Evolutionary conservation across 2,888 invertebrate genomes (phyloP), one percentile per base, ranked within the genome.

Genomic region (Campoplex capitator): DNA sequence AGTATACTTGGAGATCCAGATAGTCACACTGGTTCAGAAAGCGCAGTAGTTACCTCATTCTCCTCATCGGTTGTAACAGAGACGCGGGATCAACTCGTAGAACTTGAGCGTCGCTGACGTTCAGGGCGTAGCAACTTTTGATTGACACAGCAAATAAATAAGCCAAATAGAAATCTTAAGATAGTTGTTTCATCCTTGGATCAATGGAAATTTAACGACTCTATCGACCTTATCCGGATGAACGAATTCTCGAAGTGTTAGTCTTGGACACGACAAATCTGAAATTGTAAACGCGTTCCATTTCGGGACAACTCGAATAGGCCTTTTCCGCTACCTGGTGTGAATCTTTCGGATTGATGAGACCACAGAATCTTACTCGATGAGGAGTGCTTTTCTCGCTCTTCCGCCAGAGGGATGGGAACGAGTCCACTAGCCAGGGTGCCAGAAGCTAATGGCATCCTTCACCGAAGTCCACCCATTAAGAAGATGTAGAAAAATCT

Each of bases 261-360:
- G 42, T 79, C 76, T 88, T 80, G 62, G 87, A 83, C 78, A 84
- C 80, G 82, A 85, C 84, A 85, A 84, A 88, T 88, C 87, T 89
- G 88, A 90, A 85, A 91, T 90, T 88, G 85, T 78, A 91, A 90
- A 89, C 89, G 88, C 88, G 88, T 90, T 88, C 77, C 75, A 89
- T 86, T 89, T 86, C 78, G 77, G 78, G 51, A 74, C 18, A 45
- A 3, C 51, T 62, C 35, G 48, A 48, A 58, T 18, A 45, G 28
- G 18, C 13, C 71, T 35, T 71, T 81, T 62, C 75, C 42, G 84
- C 88, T 90, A 89, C 90, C 90, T 89, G 88, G 80, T 84, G 70
- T 68, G 68, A 79, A 83, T 65, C 73, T 42, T 65, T 68, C 42
- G 48, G 51, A 77, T 28, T 32, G 76, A 76, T 77, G 23, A 79